A percentile compares a stretch with the other conserved stretches of the same genome.
Conservation (phyloP, 2,888 invertebrate genomes). For the Rhagonycha lutea region DNA sequence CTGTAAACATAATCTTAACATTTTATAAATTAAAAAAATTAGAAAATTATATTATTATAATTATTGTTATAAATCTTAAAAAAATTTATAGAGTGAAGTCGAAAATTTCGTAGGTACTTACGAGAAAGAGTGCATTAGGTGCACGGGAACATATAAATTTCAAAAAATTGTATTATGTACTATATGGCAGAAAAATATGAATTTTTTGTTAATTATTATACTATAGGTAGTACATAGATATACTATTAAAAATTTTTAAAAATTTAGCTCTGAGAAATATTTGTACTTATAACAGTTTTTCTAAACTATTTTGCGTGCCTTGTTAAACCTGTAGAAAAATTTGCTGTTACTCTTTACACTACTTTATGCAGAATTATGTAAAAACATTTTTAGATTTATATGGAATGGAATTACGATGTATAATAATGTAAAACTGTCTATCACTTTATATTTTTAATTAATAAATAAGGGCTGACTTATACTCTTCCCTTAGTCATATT, state of each 20-base stretch:
- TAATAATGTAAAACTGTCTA: conserved; percentile 45
- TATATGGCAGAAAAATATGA: conserved; percentile 22
- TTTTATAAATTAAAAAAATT: not conserved
- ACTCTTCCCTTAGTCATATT: conserved; percentile 54
- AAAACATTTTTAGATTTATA: conserved; percentile 51
- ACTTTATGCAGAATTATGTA: conserved; percentile 19
- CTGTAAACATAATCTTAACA: not conserved
- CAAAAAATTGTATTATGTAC: not conserved
- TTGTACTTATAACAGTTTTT: conserved; percentile 42
- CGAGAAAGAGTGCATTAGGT: not conserved
- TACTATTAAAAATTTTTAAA: conserved; percentile 39
- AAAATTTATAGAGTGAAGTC: not conserved
- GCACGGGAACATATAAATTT: not conserved
- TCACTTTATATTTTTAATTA: conserved; percentile 55
- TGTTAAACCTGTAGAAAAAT: conserved; percentile 50
- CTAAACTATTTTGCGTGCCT: conserved; percentile 54
- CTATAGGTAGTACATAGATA: not conserved
- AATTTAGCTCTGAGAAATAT: conserved; percentile 41
- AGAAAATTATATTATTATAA: not conserved
- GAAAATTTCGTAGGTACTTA: not conserved
- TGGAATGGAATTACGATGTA: conserved; percentile 49
- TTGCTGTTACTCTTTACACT: conserved; percentile 38
- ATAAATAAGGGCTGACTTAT: conserved; percentile 51
- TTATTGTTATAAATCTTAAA: not conserved
- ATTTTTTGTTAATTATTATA: conserved; percentile 17